Base-by-base conservation (phyloP, 2,113 vertebrate species). In the Tachycineta bicolor region DNA sequence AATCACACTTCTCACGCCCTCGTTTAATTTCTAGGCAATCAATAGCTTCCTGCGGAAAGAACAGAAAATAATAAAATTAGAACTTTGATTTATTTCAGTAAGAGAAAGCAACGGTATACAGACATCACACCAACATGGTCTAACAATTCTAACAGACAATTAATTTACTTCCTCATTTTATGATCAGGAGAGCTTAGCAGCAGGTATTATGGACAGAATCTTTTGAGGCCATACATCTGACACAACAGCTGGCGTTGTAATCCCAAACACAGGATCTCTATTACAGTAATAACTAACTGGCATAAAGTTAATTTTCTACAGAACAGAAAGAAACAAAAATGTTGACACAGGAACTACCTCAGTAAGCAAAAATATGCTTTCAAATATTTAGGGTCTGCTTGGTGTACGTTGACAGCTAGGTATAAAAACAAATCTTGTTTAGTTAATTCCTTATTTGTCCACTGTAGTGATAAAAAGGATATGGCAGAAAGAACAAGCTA, bases 11-110 rank as follows among this genome's bases (percentile, higher is more conserved):
- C 89, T 97, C 81, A 94, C 78, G 84, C 75, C 21, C 44, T 93
- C 58, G 83, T 85, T 63, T 82, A 91, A 94, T 37, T 85, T 74
- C 90, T 89, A 96, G 50, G 62, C 56, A 97, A 80, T 87, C 84
- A 91, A 63, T 16, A 71, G 75, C 53, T 90, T 90, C 91, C 96
- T 97, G 94, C 52, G 70, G 89, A 97, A 96, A 83, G 91, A 97
- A n/a, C 47, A 93, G 18, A 62, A 94, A 97, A 96, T 10, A 71
- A 46, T 5, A 74, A 21, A 96, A 87, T 95, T 70, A 97, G 50
- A 44, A 86, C 64, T 77, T 85, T 59, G 55, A 26, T 91, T 86
- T 55, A 74, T 37, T 94, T 84, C 37, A 70, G 9, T 58, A 76
- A 74, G 43, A 94, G 33, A 62, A n/a, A 4, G 14, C 26, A 44